These are phyloP conservation scores for Coleophora flavipennella DNA, from an alignment of 2,888 invertebrate genomes.

Conservation along the genomic window DNA sequence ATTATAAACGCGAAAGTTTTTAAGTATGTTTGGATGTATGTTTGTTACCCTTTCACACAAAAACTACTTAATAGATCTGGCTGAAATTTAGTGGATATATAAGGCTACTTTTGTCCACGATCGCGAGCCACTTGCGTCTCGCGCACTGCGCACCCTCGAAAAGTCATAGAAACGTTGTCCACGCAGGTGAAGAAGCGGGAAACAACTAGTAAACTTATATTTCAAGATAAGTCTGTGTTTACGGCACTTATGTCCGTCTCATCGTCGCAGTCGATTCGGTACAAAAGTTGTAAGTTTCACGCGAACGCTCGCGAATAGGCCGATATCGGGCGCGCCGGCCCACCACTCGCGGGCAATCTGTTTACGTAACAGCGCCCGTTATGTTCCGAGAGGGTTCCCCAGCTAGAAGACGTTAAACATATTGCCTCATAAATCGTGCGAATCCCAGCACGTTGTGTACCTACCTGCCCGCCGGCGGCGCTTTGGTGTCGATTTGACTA, in stretches of 20 bases:
- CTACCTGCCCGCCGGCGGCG: slow-evolving; percentile 31
- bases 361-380: slow-evolving; percentile 71
- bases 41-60: too few species aligned
- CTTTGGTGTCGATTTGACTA: slow-evolving; percentile 64
- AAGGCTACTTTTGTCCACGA: too few species aligned
- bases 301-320: slow-evolving; percentile 46
- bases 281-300: slow-evolving; percentile 44
- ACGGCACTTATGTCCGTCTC: slow-evolving; percentile 9
- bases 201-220: too few species aligned
- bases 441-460: slow-evolving; percentile 63
- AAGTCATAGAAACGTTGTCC: too few species aligned
- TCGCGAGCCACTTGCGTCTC: too few species aligned
- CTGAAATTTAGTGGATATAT: too few species aligned
- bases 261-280: slow-evolving; percentile 34
- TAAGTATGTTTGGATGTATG: too few species aligned
- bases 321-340: slow-evolving; percentile 45
- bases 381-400: slow-evolving; percentile 68
- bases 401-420: slow-evolving; percentile 72
- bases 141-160: too few species aligned
- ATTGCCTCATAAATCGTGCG: slow-evolving; percentile 71
- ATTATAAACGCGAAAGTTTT: too few species aligned
- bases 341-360: slow-evolving; percentile 67
- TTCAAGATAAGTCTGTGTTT: too few species aligned
- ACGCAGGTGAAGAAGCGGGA: too few species aligned
- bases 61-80: too few species aligned